Conservation (phyloP, 2,113 vertebrate species). For the Eupsittula cactorum region DNA sequence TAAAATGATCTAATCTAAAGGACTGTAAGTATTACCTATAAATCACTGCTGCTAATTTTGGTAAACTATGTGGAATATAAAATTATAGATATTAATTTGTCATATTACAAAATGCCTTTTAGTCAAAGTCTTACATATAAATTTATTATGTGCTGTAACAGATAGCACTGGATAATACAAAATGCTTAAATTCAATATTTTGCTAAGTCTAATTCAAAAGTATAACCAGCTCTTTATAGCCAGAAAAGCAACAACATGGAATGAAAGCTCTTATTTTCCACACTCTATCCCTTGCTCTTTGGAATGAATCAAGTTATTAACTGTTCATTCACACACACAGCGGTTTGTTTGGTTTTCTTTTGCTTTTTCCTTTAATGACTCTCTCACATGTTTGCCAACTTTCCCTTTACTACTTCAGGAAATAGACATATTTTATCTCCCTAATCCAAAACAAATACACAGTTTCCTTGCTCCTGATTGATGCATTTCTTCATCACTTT, state of each 20-base stretch:
- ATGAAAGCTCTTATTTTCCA: slow-evolving; percentile 25
- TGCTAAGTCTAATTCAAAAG: background rate
- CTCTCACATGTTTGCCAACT: background rate
- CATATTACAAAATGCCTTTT: background rate
- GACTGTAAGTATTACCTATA: background rate
- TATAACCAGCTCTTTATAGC: background rate
- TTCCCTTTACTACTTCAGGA: background rate
- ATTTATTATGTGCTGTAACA: background rate
- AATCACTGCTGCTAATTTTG: background rate
- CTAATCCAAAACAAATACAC: background rate
- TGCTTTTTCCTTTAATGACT: background rate
- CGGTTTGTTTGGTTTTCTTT: background rate
- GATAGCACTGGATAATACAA: background rate
- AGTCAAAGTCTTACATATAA: background rate
- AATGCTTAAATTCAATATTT: background rate
- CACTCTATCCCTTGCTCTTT: background rate
- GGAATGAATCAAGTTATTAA: background rate
- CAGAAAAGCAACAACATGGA: background rate
- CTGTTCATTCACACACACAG: background rate
- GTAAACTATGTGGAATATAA: background rate
- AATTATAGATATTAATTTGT: background rate
- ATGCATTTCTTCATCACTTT: background rate
- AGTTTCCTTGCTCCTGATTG: background rate
- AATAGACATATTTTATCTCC: background rate
- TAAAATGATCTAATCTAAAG: background rate